Evolutionary conservation across 1,140 invertebrate genomes (phyloP).

Genomic region (Ruditapes philippinarum): DNA sequence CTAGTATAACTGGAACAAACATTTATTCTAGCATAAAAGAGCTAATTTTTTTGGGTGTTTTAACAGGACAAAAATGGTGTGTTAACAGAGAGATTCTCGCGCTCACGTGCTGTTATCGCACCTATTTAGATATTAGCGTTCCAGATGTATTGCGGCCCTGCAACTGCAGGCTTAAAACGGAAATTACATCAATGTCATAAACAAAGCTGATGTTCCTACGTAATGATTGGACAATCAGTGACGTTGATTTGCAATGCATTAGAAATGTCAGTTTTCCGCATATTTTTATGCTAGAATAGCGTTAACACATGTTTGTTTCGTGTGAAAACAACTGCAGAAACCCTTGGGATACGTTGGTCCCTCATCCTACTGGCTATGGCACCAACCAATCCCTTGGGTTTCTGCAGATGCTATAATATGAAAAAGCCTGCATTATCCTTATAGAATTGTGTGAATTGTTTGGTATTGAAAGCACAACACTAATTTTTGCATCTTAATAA

Average conservation of each 20-base stretch:
- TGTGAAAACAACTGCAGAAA: constrained; percentile 6
- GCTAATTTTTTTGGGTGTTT: not conserved
- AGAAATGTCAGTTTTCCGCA: too few relatives aligned
- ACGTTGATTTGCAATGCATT: constrained; percentile 1
- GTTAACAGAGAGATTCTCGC: constrained; percentile 5
- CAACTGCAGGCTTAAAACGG: not conserved
- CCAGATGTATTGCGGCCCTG: not conserved
- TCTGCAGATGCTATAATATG: constrained; percentile 2
- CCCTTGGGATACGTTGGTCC: constrained; percentile 1
- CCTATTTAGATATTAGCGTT: constrained; percentile 8
- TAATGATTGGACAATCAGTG: constrained; percentile 6
- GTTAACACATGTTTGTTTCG: too few relatives aligned
- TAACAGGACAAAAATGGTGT: constrained; percentile 1
- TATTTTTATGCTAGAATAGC: not conserved
- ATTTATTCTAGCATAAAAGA: constrained; percentile 9
- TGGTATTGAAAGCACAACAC: constrained; percentile 1
- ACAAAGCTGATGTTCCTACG: not conserved
- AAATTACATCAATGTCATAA: not conserved
- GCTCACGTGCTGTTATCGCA: not conserved
- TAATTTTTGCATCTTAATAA: constrained; percentile 10
- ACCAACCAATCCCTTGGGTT: constrained; percentile 5
- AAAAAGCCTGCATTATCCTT: constrained; percentile 6
- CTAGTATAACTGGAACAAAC: not conserved
- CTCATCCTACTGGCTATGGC: constrained; percentile 2
- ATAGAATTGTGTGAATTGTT: constrained; percentile 8